Percentiles rank a stretch among this genome's conserved stretches.
These are phyloP conservation scores for Yponomeuta evonymella DNA, from an alignment of 2,888 invertebrate species.

Conservation along the genomic window DNA sequence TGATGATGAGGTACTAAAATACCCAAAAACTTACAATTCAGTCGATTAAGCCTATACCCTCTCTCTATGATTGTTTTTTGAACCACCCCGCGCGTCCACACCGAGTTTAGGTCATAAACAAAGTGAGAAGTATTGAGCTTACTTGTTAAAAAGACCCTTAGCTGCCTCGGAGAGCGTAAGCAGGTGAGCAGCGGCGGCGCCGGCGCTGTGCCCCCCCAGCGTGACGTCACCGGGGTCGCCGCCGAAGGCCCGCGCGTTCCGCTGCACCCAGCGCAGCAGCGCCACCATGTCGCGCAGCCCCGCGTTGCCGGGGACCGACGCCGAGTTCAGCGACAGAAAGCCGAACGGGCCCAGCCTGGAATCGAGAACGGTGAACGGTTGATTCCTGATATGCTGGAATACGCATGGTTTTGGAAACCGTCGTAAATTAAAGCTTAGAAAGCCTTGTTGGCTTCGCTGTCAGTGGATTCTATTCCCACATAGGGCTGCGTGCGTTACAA, in stretches of 20 bases:
- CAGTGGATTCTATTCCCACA: too few species aligned
- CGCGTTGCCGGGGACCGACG: slow-evolving; percentile 59
- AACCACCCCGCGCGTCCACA: background rate
- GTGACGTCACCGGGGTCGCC: slow-evolving; percentile 60
- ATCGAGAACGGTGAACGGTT: slow-evolving; percentile 17
- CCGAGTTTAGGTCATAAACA: too few species aligned
- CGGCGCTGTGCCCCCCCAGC: slow-evolving; percentile 63
- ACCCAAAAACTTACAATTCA: too few species aligned
- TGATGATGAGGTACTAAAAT: too few species aligned
- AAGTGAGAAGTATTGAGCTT: background rate
- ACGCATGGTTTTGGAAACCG: too few species aligned
- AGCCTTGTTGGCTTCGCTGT: too few species aligned
- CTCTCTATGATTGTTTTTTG: too few species aligned
- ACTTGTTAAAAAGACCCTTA: slow-evolving; percentile 53
- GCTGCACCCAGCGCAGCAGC: slow-evolving; percentile 56
- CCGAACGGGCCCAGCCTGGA: slow-evolving; percentile 62
- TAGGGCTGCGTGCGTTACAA: too few species aligned
- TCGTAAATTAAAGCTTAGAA: too few species aligned
- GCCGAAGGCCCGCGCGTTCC: slow-evolving; percentile 53
- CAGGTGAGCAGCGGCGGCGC: slow-evolving; percentile 48
- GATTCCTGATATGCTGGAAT: background rate
- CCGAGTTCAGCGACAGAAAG: slow-evolving; percentile 54
- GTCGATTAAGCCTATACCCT: too few species aligned
- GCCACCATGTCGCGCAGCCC: slow-evolving; percentile 63
- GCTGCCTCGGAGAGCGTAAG: slow-evolving; percentile 49